Percentiles rank a stretch among this genome's conserved stretches.
Conservation (phyloP, 2,113 vertebrate species). For the Drymodes brunneopygia region DNA sequence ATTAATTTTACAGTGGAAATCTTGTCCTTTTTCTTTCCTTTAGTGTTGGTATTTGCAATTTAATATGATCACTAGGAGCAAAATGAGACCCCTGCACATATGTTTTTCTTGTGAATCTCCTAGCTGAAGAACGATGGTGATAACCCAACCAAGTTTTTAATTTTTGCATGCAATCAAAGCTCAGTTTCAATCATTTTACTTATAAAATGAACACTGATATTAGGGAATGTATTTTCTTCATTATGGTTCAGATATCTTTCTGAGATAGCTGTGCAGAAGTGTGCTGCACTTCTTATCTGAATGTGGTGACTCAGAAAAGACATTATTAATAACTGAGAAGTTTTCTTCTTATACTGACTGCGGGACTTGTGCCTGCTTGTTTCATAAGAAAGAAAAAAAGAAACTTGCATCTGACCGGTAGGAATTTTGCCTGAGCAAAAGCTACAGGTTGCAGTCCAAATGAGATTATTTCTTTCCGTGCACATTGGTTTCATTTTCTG, state of each 20-base stretch:
- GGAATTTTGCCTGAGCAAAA: not conserved
- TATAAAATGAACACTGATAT: not conserved
- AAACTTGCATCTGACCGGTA: not conserved
- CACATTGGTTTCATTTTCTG: not conserved
- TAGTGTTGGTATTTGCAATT: conserved; percentile 16
- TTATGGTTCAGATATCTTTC: not conserved
- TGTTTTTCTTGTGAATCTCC: not conserved
- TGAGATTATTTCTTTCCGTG: not conserved
- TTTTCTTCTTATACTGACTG: not conserved
- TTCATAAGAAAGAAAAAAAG: not conserved
- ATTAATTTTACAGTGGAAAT: conserved; percentile 22
- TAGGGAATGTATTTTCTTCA: not conserved
- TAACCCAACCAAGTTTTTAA: not conserved
- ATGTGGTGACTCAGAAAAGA: not conserved
- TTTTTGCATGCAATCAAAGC: not conserved
- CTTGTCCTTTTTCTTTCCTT: not conserved
- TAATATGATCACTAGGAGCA: not conserved
- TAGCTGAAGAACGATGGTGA: not conserved
- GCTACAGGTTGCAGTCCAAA: not conserved
- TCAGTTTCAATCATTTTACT: not conserved
- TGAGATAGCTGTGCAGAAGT: not conserved
- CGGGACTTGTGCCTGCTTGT: not conserved
- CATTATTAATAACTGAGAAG: not conserved
- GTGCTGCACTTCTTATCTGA: not conserved
- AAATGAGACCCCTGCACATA: not conserved